Base-by-base conservation (phyloP, 2,113 vertebrate genomes). In the Lepidothrix coronata region DNA sequence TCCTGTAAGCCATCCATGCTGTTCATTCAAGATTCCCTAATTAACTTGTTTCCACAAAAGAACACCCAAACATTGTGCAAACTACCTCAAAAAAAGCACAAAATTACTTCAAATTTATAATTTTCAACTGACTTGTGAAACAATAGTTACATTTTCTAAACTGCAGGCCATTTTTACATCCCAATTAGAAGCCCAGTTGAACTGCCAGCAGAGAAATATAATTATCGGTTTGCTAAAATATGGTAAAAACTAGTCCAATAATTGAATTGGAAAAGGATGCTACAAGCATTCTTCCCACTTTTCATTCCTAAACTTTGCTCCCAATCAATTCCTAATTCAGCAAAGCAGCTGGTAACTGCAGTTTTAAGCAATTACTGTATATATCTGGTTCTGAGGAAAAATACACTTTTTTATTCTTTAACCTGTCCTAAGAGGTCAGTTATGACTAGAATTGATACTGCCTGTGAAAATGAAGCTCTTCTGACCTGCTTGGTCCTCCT, bases 401-500 rank as follows among this genome's bases (percentile, higher is more conserved):
- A 11, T 1, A 16, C 8, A 78, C 2, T 25, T 39, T 28, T 41
- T 61, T 14, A 14, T 31, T 33, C 30, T 19, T 4, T 3, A 31
- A 20, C 14, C 27, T 25, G 11, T 31, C 4, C 21, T 21, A 52
- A 39, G 17, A 66, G 22, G 14, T n/a, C 8, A 77, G 15, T 8
- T 54, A 61, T 24, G 15, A 49, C 21, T 35, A 22, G 43, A 59
- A 54, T 8, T 24, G 27, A 30, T 23, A 44, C 3, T 54, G 2
- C 3, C 7, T 1, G 33, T 11, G 27, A 7, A n/a, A 14, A 25
- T 2, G 10, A 71, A 73, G 52, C 3, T 2, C 41, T 72, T 70
- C 98, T 97, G 97, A 99, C 99, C 99, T 93, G 99, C 98, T 95
- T 99, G 99, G 83, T 99, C 99, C 95, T 99, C 99, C 96, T 99